These are phyloP conservation scores for Grapholita molesta DNA, from an alignment of 1,140 invertebrate genomes.

Conservation along the genomic window DNA sequence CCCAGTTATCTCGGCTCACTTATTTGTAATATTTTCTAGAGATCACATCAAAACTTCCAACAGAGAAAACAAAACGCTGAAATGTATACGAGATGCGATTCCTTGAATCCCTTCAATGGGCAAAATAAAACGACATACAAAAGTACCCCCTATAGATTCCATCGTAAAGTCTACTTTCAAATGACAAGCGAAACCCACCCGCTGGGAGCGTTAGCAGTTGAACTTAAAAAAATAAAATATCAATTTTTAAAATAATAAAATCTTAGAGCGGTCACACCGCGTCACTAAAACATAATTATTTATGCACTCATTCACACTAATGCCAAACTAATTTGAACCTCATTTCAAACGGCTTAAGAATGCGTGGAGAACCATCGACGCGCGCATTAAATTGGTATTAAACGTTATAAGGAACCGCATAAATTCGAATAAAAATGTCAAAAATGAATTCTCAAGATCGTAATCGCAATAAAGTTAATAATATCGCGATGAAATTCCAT, in stretches of 20 bases:
- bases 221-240: constrained; percentile 70
- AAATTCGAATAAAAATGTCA: constrained; percentile 76
- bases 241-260: constrained; percentile 76
- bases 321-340: background rate
- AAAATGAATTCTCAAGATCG: constrained; percentile 73
- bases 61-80: constrained; percentile 48
- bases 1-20: background rate
- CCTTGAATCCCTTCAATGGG: constrained; percentile 51
- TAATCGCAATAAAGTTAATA: constrained; percentile 73
- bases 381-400: constrained; percentile 24
- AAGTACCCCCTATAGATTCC: constrained; percentile 28
- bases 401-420: constrained; percentile 48
- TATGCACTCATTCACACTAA: background rate
- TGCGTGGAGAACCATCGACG: background rate
- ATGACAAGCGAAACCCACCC: constrained; percentile 35
- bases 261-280: constrained; percentile 69
- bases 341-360: background rate
- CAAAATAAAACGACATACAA: constrained; percentile 18
- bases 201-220: constrained; percentile 68
- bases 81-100: constrained; percentile 43
- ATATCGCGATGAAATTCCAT: constrained; percentile 70
- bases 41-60: constrained; percentile 58
- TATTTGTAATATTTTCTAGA: constrained; percentile 25
- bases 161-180: constrained; percentile 36
- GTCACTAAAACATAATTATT: constrained; percentile 37